Conservation (phyloP, 1,140 invertebrate genomes). For the Drosophila pandora region DNA sequence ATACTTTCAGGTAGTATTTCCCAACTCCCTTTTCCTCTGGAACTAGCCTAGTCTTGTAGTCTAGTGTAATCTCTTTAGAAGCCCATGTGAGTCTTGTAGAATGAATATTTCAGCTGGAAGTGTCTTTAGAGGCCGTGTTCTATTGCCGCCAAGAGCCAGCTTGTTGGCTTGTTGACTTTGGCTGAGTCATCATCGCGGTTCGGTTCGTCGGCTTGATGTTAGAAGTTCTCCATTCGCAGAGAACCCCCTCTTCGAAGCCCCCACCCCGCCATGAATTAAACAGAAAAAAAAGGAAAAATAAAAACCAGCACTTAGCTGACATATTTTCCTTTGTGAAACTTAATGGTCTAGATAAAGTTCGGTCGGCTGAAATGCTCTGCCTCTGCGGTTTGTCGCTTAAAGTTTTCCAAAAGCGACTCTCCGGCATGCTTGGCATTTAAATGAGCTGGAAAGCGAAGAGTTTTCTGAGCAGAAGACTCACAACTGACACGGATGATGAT, state of each 20-base stretch:
- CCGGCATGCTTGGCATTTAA: constrained; percentile 64
- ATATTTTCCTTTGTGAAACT: constrained; percentile 77
- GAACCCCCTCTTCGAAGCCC: too few relatives aligned
- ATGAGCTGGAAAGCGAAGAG: constrained; percentile 52
- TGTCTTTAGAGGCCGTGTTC: constrained; percentile 71
- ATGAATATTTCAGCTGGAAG: constrained; percentile 38
- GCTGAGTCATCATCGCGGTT: constrained; percentile 65
- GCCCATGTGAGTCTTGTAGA: constrained; percentile 30
- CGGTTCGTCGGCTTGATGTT: constrained; percentile 52
- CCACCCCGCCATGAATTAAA: too few relatives aligned
- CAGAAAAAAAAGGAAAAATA: background rate
- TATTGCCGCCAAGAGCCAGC: constrained; percentile 54
- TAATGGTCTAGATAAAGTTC: constrained; percentile 79
- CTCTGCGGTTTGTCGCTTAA: constrained; percentile 41
- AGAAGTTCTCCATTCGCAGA: constrained; percentile 33
- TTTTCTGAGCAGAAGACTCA: constrained; percentile 26
- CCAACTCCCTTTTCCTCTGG: too few relatives aligned
- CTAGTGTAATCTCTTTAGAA: constrained; percentile 41
- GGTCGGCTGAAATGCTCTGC: constrained; percentile 13
- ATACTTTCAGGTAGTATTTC: too few relatives aligned
- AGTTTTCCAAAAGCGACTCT: constrained; percentile 41
- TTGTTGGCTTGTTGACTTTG: constrained; percentile 46
- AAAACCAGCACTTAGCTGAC: constrained; percentile 65
- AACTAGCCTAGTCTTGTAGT: background rate
- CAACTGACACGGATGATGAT: constrained; percentile 50